phyloP scores from a whole-genome alignment of 2,797 vertebrate species.

The Sebastes hopkinsi region DNA sequence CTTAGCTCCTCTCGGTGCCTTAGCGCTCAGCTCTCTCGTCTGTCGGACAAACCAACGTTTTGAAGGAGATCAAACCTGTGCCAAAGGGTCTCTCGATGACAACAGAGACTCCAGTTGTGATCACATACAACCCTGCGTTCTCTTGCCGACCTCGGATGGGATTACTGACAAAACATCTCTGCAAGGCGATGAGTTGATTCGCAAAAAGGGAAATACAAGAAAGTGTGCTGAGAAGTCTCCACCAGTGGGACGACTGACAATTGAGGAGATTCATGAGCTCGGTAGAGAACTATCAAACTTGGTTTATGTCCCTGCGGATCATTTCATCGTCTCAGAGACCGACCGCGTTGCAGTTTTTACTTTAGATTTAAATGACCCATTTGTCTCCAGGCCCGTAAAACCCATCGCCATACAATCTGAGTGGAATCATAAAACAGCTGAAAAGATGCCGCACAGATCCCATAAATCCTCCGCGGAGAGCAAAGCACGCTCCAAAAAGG shows the following conservation, averaged over 20 bases:
- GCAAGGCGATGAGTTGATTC: constrained; percentile 25
- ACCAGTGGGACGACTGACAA: neutral
- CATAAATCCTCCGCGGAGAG: constrained; percentile 61
- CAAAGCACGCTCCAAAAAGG: constrained; percentile 74
- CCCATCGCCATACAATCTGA: neutral
- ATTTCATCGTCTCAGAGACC: constrained; percentile 62
- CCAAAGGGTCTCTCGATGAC: constrained; percentile 46
- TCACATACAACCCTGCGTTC: constrained; percentile 21
- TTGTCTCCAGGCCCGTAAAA: constrained; percentile 43
- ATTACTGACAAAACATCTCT: constrained; percentile 32
- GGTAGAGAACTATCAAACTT: constrained; percentile 61
- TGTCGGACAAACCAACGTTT: constrained; percentile 45
- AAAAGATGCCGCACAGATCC: constrained; percentile 79
- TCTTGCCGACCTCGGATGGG: constrained; percentile 33
- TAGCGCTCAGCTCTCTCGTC: constrained; percentile 32
- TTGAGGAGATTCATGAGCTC: constrained; percentile 51
- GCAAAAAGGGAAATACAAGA: constrained; percentile 29
- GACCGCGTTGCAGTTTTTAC: constrained; percentile 70
- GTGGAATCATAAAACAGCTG: constrained; percentile 7
- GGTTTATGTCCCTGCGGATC: constrained; percentile 47
- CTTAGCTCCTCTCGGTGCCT: constrained; percentile 62
- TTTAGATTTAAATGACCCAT: constrained; percentile 71
- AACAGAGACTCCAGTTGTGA: constrained; percentile 35
- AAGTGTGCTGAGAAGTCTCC: constrained; percentile 17
- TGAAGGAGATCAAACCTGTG: constrained; percentile 54